Base-by-base conservation (phyloP, 2,113 vertebrate genomes). In the Psephotus haematonotus region DNA sequence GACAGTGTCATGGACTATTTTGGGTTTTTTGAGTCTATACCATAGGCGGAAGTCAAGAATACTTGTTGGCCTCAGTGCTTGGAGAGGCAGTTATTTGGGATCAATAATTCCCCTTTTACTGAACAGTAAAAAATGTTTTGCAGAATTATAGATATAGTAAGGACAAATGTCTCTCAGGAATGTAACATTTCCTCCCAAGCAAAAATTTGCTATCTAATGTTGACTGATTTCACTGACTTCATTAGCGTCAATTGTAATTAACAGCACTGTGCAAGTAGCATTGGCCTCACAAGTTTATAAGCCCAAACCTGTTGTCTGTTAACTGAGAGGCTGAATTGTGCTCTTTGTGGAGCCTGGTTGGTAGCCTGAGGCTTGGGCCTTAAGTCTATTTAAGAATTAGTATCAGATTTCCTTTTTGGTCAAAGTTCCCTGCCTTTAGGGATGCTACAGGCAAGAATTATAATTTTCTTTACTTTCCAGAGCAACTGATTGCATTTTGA, bases 401-500 rank as follows among this genome's bases (percentile, higher is more conserved):
- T 67, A n/a, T 47, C 5, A 76, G 43, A 75, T 78, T 83, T 79
- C 60, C 68, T 28, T 92, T 69, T 75, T n/a, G 33, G n/a, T 65
- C 44, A 50, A 82, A 75, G 33, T 91, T 91, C 62, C 41, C 22
- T 90, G 37, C 16, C 72, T 88, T 90, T 46, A 80, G 70, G 72
- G 37, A 90, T 13, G 3, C 69, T 87, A 50, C 49, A 81, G 64
- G 46, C 3, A 8, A 75, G 60, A 91, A 81, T 22, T 63, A 11
- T 13, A 57, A 71, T 70, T 76, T 70, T n/a, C 74, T 94, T 95
- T 88, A 62, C 65, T 88, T 91, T 94, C 39, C 71, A 80, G 62
- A 86, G 92, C 71, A 63, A 69, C 53, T 39, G 86, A 93, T 82
- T 93, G 75, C 19, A 72, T 93, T 94, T 92, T 90, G 75, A 92